Evolutionary conservation across 1,140 invertebrate genomes (phyloP).

Genomic region (Notospermus geniculatus): DNA sequence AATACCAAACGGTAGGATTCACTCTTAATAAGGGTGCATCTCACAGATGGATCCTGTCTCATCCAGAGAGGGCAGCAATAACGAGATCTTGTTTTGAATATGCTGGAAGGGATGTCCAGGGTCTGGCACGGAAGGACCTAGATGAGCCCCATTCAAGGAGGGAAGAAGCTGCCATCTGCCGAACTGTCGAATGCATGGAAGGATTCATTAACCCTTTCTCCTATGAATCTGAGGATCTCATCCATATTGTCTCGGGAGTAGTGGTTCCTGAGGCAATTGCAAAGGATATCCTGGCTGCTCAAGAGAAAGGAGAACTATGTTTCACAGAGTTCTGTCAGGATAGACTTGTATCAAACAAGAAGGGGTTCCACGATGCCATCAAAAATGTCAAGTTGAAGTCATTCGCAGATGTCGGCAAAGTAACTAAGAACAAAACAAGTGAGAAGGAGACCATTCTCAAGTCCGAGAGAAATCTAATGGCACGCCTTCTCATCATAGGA

Average conservation of each 20-base stretch:
- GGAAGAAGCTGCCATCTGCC: constrained; percentile 12
- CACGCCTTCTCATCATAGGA: too few relatives aligned
- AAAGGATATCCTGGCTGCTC: too few relatives aligned
- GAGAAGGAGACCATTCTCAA: too few relatives aligned
- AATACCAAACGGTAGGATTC: constrained; percentile 11
- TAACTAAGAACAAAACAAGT: too few relatives aligned
- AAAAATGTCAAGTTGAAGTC: too few relatives aligned
- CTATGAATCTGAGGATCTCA: background rate
- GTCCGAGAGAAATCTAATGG: too few relatives aligned
- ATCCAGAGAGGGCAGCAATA: constrained; percentile 6
- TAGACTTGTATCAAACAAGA: too few relatives aligned
- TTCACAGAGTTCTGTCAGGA: too few relatives aligned
- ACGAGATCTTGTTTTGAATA: background rate
- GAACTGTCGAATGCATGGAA: background rate
- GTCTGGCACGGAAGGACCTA: background rate
- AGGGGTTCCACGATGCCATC: too few relatives aligned
- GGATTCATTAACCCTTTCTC: constrained; percentile 15
- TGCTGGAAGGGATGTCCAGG: background rate
- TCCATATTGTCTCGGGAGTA: background rate
- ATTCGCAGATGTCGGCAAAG: too few relatives aligned
- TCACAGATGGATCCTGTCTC: constrained; percentile 4
- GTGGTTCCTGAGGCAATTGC: too few relatives aligned
- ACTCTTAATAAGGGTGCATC: background rate
- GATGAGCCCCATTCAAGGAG: background rate
- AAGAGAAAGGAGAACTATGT: too few relatives aligned